Conservation (phyloP, 1,140 invertebrate species). For the Intoshia linei region DNA sequence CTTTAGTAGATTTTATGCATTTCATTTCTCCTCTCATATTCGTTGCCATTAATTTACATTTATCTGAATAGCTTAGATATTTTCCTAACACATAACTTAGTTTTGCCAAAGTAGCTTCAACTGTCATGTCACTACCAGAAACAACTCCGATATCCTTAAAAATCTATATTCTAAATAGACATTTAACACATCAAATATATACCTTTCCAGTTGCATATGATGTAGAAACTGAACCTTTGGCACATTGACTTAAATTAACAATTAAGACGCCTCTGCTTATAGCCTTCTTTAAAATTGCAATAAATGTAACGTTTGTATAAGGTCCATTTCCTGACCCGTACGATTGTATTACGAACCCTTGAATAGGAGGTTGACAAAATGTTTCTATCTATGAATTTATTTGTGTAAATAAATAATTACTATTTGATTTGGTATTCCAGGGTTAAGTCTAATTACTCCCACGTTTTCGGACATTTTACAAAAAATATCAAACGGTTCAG, state of each 20-base stretch:
- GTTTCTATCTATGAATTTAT: conserved; percentile 30
- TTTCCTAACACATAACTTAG: conserved; percentile 57
- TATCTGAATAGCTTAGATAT: too few relatives aligned
- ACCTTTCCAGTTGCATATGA: conserved; percentile 50
- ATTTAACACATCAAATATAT: conserved; percentile 10
- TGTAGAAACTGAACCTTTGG: conserved; percentile 32
- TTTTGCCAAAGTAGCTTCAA: conserved; percentile 63
- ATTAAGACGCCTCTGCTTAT: conserved; percentile 45
- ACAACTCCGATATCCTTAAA: conserved; percentile 36
- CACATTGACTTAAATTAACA: conserved; percentile 64
- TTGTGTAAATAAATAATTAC: too few relatives aligned
- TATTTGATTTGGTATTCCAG: too few relatives aligned
- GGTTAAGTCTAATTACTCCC: too few relatives aligned
- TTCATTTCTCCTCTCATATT: not conserved
- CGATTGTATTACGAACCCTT: conserved; percentile 56
- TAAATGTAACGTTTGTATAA: conserved; percentile 40
- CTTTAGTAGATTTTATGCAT: not conserved
- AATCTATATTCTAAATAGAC: conserved; percentile 13
- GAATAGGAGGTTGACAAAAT: conserved; percentile 45
- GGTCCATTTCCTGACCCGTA: conserved; percentile 74
- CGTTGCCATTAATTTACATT: not conserved
- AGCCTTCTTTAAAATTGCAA: conserved; percentile 38
- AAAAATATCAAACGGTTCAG: too few relatives aligned
- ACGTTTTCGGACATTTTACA: too few relatives aligned
- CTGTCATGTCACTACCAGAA: conserved; percentile 65